Evolutionary conservation across 2,888 invertebrate genomes (phyloP).

Genomic region (Plemyria rubiginata): DNA sequence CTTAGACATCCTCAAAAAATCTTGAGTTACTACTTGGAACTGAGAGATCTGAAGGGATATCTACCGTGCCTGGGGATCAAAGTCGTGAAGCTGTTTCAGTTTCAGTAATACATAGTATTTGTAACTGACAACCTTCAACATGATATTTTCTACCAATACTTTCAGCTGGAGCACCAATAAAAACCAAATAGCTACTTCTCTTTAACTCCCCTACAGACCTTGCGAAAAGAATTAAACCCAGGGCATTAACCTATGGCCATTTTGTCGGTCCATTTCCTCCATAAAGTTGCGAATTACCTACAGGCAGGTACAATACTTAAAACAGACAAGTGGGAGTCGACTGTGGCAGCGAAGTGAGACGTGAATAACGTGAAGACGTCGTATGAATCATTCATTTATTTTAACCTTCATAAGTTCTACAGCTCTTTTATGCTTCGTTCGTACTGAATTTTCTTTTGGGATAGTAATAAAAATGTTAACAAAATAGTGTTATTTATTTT

Average conservation of each 20-base stretch:
- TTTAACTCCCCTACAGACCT: slow-evolving; percentile 31
- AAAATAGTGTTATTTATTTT: no score
- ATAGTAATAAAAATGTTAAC: no score
- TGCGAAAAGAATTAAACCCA: slow-evolving; percentile 38
- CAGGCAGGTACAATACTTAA: slow-evolving; percentile 6
- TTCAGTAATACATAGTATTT: not conserved
- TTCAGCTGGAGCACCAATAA: slow-evolving; percentile 12
- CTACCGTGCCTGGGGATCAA: no score
- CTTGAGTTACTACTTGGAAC: no score
- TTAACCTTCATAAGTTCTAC: not conserved
- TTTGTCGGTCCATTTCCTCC: slow-evolving; percentile 36
- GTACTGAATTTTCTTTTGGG: no score
- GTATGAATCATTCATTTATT: not conserved
- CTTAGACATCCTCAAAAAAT: no score
- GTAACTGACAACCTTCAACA: not conserved
- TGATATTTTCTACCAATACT: slow-evolving; percentile 10
- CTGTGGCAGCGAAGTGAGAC: not conserved
- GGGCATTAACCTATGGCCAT: slow-evolving; percentile 36
- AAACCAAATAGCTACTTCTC: slow-evolving; percentile 21
- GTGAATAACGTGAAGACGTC: slow-evolving; percentile 5
- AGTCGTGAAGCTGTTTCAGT: no score
- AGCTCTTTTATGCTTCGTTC: no score
- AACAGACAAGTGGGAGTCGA: slow-evolving; percentile 1
- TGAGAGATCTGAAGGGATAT: no score
- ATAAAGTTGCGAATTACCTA: slow-evolving; percentile 39